phyloP scores from a whole-genome alignment of 2,113 vertebrate species.

The Bettongia penicillata region DNA sequence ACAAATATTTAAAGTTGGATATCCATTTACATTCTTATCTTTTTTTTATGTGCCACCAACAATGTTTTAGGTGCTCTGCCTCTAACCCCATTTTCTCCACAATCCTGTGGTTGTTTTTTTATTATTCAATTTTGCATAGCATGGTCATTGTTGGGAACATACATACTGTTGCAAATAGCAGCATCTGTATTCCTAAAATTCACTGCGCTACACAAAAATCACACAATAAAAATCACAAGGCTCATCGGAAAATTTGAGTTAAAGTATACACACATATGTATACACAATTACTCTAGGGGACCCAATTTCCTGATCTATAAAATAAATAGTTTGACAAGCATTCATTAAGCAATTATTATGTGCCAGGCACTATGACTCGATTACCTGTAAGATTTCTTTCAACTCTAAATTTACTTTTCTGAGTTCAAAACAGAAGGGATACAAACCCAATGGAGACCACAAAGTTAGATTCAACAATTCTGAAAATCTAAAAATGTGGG shows the following conservation, averaged over 20 bases:
- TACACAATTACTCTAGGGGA: neutral
- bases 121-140: neutral
- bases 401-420: constrained; percentile 28
- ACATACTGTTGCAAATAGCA: neutral
- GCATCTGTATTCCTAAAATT: neutral
- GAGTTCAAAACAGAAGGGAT: constrained; percentile 36
- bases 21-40: neutral
- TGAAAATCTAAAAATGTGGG: constrained; percentile 36
- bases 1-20: neutral
- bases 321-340: neutral
- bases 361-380: constrained; percentile 18
- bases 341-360: neutral
- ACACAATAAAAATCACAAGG: neutral
- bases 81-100: too few relatives aligned
- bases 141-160: neutral
- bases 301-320: neutral
- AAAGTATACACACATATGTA: neutral
- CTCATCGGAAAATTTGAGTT: neutral
- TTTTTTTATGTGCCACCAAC: neutral
- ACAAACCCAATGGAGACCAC: constrained; percentile 1
- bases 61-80: neutral
- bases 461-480: constrained; percentile 44
- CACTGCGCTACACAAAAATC: neutral
- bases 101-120: too few relatives aligned
- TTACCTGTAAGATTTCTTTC: constrained; percentile 45